Conservation (phyloP, 2,888 invertebrate genomes). For the Formica aserva region DNA sequence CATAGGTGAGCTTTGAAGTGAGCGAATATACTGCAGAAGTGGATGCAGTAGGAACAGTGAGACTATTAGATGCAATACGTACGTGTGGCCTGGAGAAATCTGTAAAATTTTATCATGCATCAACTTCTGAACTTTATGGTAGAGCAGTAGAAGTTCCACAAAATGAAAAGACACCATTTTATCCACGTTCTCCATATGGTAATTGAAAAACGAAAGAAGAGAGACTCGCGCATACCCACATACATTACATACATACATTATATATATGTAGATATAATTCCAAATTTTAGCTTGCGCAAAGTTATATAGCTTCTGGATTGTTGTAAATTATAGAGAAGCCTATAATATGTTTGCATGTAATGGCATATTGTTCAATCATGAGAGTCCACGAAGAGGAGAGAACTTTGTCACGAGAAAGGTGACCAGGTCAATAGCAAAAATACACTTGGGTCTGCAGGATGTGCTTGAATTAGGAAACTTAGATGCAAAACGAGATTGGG, state of each 20-base stretch:
- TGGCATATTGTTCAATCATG: constrained; percentile 98
- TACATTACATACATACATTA: background rate
- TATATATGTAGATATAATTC: background rate
- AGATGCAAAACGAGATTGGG: constrained; percentile 99
- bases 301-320: constrained; percentile 98
- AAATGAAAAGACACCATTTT: constrained; percentile 97
- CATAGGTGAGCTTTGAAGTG: constrained; percentile 96
- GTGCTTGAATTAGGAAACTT: constrained; percentile 96
- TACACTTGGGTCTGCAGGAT: constrained; percentile 94
- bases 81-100: constrained; percentile 94
- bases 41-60: constrained; percentile 96
- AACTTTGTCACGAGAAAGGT: constrained; percentile 99
- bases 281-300: constrained; percentile 94
- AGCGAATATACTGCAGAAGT: constrained; percentile 99
- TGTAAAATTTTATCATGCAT: constrained; percentile 97
- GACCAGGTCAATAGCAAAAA: constrained; percentile 98
- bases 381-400: constrained; percentile 97
- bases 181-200: constrained; percentile 99
- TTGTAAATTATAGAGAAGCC: constrained; percentile 97
- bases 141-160: constrained; percentile 97
- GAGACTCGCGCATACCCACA: background rate
- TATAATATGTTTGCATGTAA: constrained; percentile 98
- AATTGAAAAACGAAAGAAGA: constrained; percentile 61
- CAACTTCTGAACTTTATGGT: constrained; percentile 97
- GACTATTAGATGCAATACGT: constrained; percentile 96